Evolutionary conservation across 1,140 invertebrate genomes (phyloP), one percentile per base, ranked within the genome.

Genomic region (Dreissena polymorpha): DNA sequence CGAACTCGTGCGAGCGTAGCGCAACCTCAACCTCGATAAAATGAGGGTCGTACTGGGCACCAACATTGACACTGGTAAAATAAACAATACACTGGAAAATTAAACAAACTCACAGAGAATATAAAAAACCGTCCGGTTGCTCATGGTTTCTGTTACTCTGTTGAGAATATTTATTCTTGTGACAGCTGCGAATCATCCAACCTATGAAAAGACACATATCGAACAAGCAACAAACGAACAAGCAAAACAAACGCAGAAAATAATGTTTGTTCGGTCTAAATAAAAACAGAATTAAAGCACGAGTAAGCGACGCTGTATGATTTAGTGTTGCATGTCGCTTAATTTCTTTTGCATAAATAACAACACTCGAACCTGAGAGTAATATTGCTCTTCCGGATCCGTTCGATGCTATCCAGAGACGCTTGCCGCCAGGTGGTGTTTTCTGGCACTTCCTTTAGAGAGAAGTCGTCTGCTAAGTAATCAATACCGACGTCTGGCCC

Each of bases 301-400:
- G 39, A 39, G 39, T 8, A 39, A 39, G 39, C 2, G 39, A 39
- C 39, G 39, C 8, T 39, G 39, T 39, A 2, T 39, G 2, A 39
- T 39, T 39, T 8, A 39, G 39, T 39, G 39, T 2, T 5, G 8
- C 39, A 39, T 5, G 2, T 39, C 8, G 8, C 39, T 39, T 39
- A 39, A 39, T 39, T 39, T 39, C n/a, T 39, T 2, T 39, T 8
- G 8, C 39, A 39, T 39, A 39, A 39, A 8, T 8, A n/a, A 39
- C 39, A 2, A 2, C 39, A 39, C 39, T 2, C 39, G 39, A 39
- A 84, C 86, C 53, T 80, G 6, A 88, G 16, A 10, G 49, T 55
- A 23, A 88, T 53, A 57, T 88, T 74, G 29, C 27, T 67, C 67
- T 88, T 88, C 21, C 87, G 72, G 67, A 85, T 70, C 39, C 76